These are phyloP conservation scores for Paradisaea rubra DNA, from an alignment of 2,113 vertebrate genomes.

Conservation along the genomic window DNA sequence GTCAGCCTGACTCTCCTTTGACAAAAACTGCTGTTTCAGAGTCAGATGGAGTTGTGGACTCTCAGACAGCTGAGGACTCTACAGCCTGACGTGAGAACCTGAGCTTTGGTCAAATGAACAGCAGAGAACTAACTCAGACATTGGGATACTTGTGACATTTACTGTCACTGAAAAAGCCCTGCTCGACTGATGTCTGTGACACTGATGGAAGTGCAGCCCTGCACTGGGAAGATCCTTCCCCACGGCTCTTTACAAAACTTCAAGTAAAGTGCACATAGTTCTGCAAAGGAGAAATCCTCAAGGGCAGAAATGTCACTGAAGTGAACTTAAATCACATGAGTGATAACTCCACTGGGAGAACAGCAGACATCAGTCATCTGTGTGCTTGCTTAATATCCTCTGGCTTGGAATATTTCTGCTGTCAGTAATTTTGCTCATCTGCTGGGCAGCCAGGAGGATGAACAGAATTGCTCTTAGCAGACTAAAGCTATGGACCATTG, in stretches of 20 bases:
- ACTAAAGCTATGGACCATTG: slow-evolving; percentile 28
- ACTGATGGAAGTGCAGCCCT: background rate
- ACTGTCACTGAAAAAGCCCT: background rate
- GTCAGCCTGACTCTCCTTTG: background rate
- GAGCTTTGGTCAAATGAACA: background rate
- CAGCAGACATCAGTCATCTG: slow-evolving; percentile 48
- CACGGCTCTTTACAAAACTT: background rate
- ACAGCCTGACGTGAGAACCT: background rate
- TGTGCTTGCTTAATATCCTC: slow-evolving; percentile 36
- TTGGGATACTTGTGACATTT: background rate
- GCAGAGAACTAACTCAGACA: background rate
- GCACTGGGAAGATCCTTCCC: background rate
- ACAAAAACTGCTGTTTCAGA: background rate
- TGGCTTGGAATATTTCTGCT: slow-evolving; percentile 54
- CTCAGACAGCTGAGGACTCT: background rate
- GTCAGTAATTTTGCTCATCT: slow-evolving; percentile 44
- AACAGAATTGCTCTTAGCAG: slow-evolving; percentile 28
- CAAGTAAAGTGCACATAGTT: background rate
- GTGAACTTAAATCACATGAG: slow-evolving; percentile 48
- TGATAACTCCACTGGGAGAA: slow-evolving; percentile 39
- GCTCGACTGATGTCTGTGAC: background rate
- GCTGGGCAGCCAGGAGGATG: slow-evolving; percentile 30
- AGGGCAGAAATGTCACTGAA: slow-evolving; percentile 52
- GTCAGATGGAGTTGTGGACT: accelerated
- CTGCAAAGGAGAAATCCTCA: slow-evolving; percentile 53